Percentiles rank a stretch among this genome's conserved stretches.
These are phyloP conservation scores for Danio kyathit DNA, from an alignment of 2,797 vertebrate genomes.

Conservation along the genomic window DNA sequence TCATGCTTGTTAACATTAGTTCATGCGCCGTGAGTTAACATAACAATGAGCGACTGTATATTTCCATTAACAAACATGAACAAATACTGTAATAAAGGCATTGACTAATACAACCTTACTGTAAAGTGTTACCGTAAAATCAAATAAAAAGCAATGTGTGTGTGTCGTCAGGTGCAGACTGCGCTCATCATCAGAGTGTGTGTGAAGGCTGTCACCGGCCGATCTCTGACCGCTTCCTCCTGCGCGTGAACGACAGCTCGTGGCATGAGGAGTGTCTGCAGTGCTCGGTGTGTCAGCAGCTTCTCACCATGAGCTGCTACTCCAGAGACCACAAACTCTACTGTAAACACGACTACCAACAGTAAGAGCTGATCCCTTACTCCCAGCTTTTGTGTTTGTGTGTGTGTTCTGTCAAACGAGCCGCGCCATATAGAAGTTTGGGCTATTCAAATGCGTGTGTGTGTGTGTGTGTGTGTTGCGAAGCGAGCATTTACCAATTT, in stretches of 20 bases:
- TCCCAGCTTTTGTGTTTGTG: background rate
- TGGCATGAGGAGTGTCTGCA: constrained; percentile 95
- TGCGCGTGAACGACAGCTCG: constrained; percentile 90
- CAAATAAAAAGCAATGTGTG: background rate
- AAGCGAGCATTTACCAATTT: background rate
- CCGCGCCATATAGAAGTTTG: background rate
- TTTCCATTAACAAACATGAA: too few relatives aligned
- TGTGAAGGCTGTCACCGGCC: constrained; percentile 89
- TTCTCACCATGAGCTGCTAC: constrained; percentile 92
- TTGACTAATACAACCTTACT: too few relatives aligned
- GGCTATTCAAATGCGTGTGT: background rate
- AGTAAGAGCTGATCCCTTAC: constrained; percentile 79
- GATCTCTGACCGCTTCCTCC: constrained; percentile 93
- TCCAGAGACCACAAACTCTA: constrained; percentile 88
- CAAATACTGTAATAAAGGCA: too few relatives aligned
- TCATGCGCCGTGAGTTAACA: too few relatives aligned
- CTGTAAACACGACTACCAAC: constrained; percentile 94
- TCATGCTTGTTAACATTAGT: too few relatives aligned
- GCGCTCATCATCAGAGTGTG: constrained; percentile 80
- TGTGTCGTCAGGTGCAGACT: constrained; percentile 78
- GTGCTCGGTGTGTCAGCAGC: constrained; percentile 90
- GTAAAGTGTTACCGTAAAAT: too few relatives aligned
- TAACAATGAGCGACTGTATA: too few relatives aligned
- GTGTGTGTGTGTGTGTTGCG: constrained; percentile 14
- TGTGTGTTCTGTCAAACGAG: background rate